A percentile compares a stretch with the other conserved stretches of the same genome.
Conservation (phyloP, 2,113 vertebrate genomes). For the Tychaedon coryphoeus region DNA sequence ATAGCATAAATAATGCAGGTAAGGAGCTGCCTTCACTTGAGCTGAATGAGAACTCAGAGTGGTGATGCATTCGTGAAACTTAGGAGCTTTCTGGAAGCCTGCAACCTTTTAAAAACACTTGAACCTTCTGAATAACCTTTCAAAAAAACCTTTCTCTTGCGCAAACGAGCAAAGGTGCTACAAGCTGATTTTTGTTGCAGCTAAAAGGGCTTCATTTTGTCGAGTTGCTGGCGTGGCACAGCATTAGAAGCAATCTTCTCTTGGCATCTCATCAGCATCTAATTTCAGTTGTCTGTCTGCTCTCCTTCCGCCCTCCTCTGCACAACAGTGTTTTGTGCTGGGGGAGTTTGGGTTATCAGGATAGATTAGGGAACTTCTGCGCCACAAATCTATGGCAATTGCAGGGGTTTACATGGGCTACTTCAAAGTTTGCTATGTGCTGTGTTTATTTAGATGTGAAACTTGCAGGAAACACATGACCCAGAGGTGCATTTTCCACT, state of each 20-base stretch:
- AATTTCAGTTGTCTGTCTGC: conserved; percentile 5
- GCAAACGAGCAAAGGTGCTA: background rate
- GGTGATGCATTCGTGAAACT: background rate
- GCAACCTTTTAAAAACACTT: background rate
- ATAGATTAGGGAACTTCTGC: background rate
- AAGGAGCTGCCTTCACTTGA: background rate
- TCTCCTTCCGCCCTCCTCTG: background rate
- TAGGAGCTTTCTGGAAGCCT: background rate
- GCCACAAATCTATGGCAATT: background rate
- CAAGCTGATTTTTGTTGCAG: background rate
- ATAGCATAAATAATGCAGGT: background rate
- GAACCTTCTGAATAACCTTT: background rate
- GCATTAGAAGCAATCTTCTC: background rate
- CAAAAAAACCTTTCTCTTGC: background rate
- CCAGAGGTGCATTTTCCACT: conserved; percentile 23
- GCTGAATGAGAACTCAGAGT: background rate
- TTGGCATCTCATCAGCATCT: conserved; percentile 29
- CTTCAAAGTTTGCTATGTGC: background rate
- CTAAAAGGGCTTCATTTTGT: background rate
- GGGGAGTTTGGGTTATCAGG: background rate
- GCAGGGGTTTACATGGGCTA: background rate
- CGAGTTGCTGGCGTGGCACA: background rate
- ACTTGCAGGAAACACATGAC: background rate
- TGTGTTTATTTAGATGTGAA: background rate
- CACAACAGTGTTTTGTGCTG: background rate